Conservation (phyloP, 1,140 invertebrate genomes). For the Drosophila tani region DNA sequence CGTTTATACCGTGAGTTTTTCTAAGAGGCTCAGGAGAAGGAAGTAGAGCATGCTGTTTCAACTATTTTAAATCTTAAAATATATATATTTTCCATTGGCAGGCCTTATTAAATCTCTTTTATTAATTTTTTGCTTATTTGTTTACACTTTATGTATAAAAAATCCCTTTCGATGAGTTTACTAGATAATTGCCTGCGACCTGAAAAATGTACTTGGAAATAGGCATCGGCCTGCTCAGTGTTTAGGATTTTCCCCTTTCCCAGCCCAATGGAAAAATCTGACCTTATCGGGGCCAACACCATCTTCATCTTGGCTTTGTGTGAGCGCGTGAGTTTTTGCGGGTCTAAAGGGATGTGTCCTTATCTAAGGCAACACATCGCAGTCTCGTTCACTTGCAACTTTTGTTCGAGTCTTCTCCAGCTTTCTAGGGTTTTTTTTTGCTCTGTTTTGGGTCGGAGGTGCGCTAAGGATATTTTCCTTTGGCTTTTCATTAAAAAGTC, state of each 20-base stretch:
- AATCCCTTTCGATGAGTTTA: neutral
- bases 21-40: too few relatives aligned
- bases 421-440: slow-evolving; percentile 11
- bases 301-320: slow-evolving; percentile 24
- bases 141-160: neutral
- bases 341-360: slow-evolving; percentile 36
- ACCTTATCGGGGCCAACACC: slow-evolving; percentile 48
- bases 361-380: slow-evolving; percentile 41
- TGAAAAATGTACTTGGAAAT: neutral
- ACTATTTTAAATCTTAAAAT: too few relatives aligned
- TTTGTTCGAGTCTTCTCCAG: slow-evolving; percentile 16
- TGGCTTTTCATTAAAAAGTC: slow-evolving; percentile 78
- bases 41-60: too few relatives aligned
- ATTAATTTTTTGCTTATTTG: neutral
- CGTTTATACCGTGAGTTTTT: too few relatives aligned
- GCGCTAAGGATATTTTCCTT: slow-evolving; percentile 28
- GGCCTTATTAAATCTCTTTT: neutral
- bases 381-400: slow-evolving; percentile 44
- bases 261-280: slow-evolving; percentile 13
- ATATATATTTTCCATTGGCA: too few relatives aligned
- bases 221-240: neutral
- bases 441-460: slow-evolving; percentile 6
- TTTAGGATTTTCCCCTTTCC: neutral
- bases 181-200: slow-evolving; percentile 1
- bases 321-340: neutral